These are phyloP conservation scores for Lomographa bimaculata DNA, from an alignment of 2,888 invertebrate genomes.

Conservation along the genomic window DNA sequence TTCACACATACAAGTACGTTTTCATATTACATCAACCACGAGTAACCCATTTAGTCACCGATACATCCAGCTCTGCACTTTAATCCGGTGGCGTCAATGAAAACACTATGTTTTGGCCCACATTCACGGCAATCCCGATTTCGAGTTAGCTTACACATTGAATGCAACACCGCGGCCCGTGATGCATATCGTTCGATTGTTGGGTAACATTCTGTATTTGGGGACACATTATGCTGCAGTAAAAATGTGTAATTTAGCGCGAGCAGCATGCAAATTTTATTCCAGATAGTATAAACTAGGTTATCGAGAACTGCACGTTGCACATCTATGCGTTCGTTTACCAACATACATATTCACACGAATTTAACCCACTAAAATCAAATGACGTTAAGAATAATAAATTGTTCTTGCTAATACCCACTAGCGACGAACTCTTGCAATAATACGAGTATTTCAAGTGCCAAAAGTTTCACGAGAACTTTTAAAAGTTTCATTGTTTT, in stretches of 20 bases:
- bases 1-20: constrained; percentile 65
- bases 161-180: constrained; percentile 11
- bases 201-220: constrained; percentile 16
- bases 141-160: constrained; percentile 18
- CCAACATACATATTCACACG: constrained; percentile 14
- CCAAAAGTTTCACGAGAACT: constrained; percentile 31
- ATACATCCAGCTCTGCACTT: constrained; percentile 24
- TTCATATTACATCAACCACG: constrained; percentile 12
- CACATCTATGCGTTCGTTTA: constrained; percentile 9
- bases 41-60: constrained; percentile 5
- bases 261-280: constrained; percentile 12
- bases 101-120: constrained; percentile 43
- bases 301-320: constrained; percentile 18
- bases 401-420: constrained; percentile 33
- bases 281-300: constrained; percentile 31
- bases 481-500: constrained; percentile 3
- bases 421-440: constrained; percentile 29
- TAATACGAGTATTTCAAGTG: constrained; percentile 33
- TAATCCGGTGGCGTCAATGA: constrained; percentile 34
- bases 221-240: constrained; percentile 8
- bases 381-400: constrained; percentile 28
- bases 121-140: constrained; percentile 31
- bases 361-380: constrained; percentile 29
- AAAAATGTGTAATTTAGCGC: constrained; percentile 11
- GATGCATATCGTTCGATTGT: constrained; percentile 22